Evolutionary conservation across 2,113 vertebrate species (phyloP).

Genomic region (Polypterus senegalus): DNA sequence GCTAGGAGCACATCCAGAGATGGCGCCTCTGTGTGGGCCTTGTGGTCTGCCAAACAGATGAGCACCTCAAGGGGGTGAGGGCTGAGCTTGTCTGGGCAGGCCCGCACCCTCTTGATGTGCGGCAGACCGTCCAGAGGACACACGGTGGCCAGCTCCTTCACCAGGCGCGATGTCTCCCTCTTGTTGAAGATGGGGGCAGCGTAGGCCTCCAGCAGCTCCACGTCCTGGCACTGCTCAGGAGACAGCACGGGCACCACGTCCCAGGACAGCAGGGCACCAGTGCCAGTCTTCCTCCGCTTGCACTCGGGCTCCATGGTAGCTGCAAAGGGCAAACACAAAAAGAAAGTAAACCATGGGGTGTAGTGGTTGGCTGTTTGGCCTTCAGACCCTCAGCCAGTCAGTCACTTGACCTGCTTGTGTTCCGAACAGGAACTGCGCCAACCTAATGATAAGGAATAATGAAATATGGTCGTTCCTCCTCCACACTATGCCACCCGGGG

Average conservation of each 20-base stretch:
- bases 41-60: conserved; percentile 44
- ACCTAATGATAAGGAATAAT: too few relatives aligned
- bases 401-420: too few relatives aligned
- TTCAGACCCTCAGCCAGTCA: too few relatives aligned
- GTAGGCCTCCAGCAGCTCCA: conserved; percentile 48
- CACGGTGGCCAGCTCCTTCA: conserved; percentile 42
- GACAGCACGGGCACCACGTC: conserved; percentile 60
- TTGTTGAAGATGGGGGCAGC: conserved; percentile 62
- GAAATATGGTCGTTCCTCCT: too few relatives aligned
- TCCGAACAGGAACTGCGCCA: too few relatives aligned
- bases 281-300: conserved; percentile 37
- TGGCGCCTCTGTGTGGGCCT: conserved; percentile 1
- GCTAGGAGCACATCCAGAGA: conserved; percentile 36
- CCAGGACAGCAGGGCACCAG: conserved; percentile 32
- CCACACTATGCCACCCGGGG: too few relatives aligned
- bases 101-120: conserved; percentile 69
- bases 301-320: conserved; percentile 42
- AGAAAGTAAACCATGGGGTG: too few relatives aligned
- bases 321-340: too few relatives aligned
- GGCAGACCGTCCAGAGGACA: conserved; percentile 46
- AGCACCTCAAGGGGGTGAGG: conserved; percentile 56
- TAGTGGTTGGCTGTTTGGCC: too few relatives aligned
- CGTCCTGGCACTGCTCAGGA: conserved; percentile 42
- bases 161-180: conserved; percentile 57
- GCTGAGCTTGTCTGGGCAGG: conserved; percentile 23